These are phyloP conservation scores for Falco novaeseelandiae DNA, from an alignment of 2,797 vertebrate genomes.

Conservation along the genomic window DNA sequence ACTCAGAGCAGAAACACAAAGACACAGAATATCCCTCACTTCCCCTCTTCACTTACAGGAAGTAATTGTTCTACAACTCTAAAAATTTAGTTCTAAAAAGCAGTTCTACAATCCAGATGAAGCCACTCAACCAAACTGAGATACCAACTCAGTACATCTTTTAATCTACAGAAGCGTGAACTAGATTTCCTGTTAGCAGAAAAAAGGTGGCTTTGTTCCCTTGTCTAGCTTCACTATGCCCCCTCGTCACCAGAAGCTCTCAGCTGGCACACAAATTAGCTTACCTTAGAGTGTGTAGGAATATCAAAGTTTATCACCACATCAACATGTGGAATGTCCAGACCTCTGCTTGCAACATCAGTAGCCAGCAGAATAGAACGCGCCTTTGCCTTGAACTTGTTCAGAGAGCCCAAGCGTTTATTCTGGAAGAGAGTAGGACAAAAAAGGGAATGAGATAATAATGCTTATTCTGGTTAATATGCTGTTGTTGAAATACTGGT, in stretches of 20 bases:
- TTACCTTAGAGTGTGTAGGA: slow-evolving; percentile 97
- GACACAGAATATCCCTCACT: background rate
- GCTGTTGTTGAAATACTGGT: background rate
- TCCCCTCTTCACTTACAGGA: background rate
- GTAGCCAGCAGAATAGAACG: slow-evolving; percentile 95
- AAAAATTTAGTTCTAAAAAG: background rate
- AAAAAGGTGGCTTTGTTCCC: background rate
- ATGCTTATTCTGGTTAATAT: background rate
- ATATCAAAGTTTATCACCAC: slow-evolving; percentile 99
- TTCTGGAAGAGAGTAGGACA: slow-evolving; percentile 76
- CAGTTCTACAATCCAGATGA: background rate
- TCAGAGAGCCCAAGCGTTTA: slow-evolving; percentile 92
- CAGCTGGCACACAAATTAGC: slow-evolving; percentile 67
- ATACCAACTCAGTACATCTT: background rate
- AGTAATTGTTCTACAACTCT: no score
- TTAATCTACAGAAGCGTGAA: background rate
- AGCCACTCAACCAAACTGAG: background rate
- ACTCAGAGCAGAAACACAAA: background rate
- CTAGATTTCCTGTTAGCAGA: background rate
- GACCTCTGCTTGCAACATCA: slow-evolving; percentile 94
- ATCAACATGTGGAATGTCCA: slow-evolving; percentile 97
- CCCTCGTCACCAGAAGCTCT: background rate
- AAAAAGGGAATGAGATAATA: background rate
- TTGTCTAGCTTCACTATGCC: background rate
- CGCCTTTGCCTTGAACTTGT: slow-evolving; percentile 97